A percentile compares a stretch with the other conserved stretches of the same genome.
Evolutionary conservation across 1,140 invertebrate species (phyloP).

Genomic region (Drosophila tristis): DNA sequence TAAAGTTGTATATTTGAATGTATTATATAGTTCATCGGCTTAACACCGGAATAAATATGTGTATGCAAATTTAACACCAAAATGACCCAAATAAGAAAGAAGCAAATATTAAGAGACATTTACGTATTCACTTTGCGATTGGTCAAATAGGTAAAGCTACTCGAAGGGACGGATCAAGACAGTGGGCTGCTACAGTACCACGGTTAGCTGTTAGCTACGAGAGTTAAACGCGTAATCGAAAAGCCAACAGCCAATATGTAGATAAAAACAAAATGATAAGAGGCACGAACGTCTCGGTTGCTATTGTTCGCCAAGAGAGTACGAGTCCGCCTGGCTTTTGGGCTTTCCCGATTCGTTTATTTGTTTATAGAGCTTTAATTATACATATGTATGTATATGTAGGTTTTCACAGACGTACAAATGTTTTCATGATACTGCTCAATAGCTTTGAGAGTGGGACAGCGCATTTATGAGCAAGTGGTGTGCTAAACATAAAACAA

Average conservation of each 20-base stretch:
- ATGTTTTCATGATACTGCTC: too few species aligned
- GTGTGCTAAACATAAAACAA: not conserved
- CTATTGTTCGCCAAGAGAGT: conserved; percentile 2
- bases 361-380: conserved; percentile 16
- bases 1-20: too few species aligned
- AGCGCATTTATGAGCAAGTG: conserved; percentile 1
- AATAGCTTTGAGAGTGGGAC: not conserved
- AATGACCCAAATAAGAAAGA: not conserved
- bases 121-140: not conserved
- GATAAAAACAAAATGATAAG: conserved; percentile 68
- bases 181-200: conserved; percentile 4
- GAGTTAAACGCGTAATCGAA: conserved; percentile 33
- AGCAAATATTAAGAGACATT: not conserved
- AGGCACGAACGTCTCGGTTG: conserved; percentile 19
- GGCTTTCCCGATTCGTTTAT: conserved; percentile 18
- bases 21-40: too few species aligned
- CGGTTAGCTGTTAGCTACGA: conserved; percentile 1
- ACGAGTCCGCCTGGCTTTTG: not conserved
- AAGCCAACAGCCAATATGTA: conserved; percentile 31
- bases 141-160: not conserved
- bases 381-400: not conserved
- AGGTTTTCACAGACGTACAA: too few species aligned
- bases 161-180: conserved; percentile 3
- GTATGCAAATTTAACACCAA: too few species aligned
- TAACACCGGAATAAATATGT: too few species aligned